Conservation (phyloP, 2,113 vertebrate species). For the Alces alces region DNA sequence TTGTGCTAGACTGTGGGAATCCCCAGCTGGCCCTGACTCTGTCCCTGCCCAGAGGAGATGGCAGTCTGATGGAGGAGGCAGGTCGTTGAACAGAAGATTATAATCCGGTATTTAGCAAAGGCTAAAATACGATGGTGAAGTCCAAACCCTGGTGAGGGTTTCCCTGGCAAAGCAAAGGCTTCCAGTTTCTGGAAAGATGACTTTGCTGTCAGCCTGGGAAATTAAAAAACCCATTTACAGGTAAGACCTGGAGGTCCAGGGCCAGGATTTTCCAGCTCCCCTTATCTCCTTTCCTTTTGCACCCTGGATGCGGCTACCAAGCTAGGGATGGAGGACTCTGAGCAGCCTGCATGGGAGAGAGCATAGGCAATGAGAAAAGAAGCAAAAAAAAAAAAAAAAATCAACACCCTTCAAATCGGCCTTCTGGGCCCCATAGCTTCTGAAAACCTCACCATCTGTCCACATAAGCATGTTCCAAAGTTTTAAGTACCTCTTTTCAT, state of each 20-base stretch:
- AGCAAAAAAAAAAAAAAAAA: not conserved
- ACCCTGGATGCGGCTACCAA: rapidly evolving
- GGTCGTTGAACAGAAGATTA: not conserved
- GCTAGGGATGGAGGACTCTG: not conserved
- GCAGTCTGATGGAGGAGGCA: not conserved
- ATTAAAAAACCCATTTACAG: not conserved
- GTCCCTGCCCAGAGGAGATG: not conserved
- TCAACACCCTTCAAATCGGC: conserved; percentile 65
- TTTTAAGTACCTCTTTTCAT: conserved; percentile 79
- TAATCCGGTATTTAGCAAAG: not conserved
- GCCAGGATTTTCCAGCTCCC: not conserved
- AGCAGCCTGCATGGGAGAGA: not conserved
- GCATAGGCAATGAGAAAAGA: not conserved
- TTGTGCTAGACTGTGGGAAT: rapidly evolving
- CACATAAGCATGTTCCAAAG: conserved; percentile 67
- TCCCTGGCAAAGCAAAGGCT: not conserved
- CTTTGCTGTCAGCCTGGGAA: not conserved
- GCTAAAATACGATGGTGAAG: not conserved
- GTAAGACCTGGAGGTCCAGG: not conserved
- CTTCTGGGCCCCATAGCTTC: conserved; percentile 53
- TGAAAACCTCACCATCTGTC: conserved; percentile 46
- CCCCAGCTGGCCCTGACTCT: not conserved
- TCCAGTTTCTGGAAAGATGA: not conserved
- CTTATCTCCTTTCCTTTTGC: rapidly evolving
- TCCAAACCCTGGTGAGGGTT: no score